Evolutionary conservation across 2,888 invertebrate genomes (phyloP), one percentile per base, ranked within the genome.

Genomic region (Apodemia hepburni): DNA sequence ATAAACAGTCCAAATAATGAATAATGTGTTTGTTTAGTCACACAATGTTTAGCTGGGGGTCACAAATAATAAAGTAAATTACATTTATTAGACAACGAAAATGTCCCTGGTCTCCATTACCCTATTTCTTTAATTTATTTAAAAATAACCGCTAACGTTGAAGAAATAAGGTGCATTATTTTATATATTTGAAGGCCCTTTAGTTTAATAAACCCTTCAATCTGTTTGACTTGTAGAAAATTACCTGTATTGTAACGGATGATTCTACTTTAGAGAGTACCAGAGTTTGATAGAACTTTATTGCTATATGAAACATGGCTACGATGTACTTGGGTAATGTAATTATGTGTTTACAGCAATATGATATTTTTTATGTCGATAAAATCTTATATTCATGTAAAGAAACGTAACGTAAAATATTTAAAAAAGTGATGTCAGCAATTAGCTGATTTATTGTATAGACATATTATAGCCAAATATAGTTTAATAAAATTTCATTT

Each of bases 81-180:
- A 68, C 68, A 68, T 71, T 67, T 68, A 69, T 66, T 68, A 68
- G 66, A 67, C 66, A 70, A 66, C 66, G 65, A 69, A 70, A 68
- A 66, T 64, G 67, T 67, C 59, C 59, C 42, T 45, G 15, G 38
- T 22, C 27, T 45, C 22, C 22, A 59, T 59, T 59, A 42, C 38
- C 42, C 42, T 59, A 42, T 45, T 59, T 29, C 22, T 15, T 49
- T 38, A 49, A 11, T 17, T 11, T 59, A 63, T 4, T 61, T 60
- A 22, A 68, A 68, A 65, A 66, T 61, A 63, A 45, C 11, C 61
- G n/a, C 29, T 69, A 66, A 60, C 38, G 12, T 8, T 42, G 33
- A 54, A 11, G 45, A 4, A 42, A 61, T 68, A 70, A 61, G 60
- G 65, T 15, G 8, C 22, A 65, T 35, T 65, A 61, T 66, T 11